These are phyloP conservation scores for Actinernus sp. DNA, from an alignment of 92 coral and sea anemone genomes.

Conservation along the genomic window DNA sequence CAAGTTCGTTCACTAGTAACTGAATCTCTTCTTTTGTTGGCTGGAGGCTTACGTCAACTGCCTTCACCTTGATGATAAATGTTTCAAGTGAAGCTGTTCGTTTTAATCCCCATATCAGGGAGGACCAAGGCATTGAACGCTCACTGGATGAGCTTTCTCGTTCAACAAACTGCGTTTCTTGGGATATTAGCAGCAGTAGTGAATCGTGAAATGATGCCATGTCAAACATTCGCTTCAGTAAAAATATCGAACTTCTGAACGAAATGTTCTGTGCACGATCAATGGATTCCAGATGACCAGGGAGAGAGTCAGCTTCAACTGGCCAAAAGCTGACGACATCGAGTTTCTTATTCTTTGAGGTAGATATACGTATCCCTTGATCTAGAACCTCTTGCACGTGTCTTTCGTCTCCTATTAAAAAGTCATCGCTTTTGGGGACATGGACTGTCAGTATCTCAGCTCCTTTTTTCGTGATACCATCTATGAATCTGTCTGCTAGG, in stretches of 20 bases:
- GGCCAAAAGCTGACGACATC: constrained; percentile 72
- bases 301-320: constrained; percentile 21
- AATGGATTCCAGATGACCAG: constrained; percentile 2
- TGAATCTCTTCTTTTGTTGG: constrained; percentile 24
- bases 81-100: constrained; percentile 70
- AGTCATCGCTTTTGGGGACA: not conserved
- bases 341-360: not conserved
- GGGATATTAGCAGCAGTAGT: constrained; percentile 45
- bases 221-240: constrained; percentile 23
- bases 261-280: constrained; percentile 47
- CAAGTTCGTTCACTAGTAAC: not conserved
- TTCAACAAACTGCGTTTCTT: constrained; percentile 26
- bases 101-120: constrained; percentile 68
- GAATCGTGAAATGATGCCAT: constrained; percentile 1
- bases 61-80: constrained; percentile 21
- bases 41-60: constrained; percentile 42
- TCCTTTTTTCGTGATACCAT: not conserved
- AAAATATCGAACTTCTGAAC: constrained; percentile 41
- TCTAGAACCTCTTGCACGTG: not conserved
- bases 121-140: constrained; percentile 48
- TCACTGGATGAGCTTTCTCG: not conserved
- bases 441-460: constrained; percentile 27
- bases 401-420: constrained; percentile 1
- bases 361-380: not conserved
- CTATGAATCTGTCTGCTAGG: constrained; percentile 8